Percentiles rank a stretch among this genome's conserved stretches.
Conservation (phyloP, 1,140 invertebrate genomes). For the Trichoplusia ni region DNA sequence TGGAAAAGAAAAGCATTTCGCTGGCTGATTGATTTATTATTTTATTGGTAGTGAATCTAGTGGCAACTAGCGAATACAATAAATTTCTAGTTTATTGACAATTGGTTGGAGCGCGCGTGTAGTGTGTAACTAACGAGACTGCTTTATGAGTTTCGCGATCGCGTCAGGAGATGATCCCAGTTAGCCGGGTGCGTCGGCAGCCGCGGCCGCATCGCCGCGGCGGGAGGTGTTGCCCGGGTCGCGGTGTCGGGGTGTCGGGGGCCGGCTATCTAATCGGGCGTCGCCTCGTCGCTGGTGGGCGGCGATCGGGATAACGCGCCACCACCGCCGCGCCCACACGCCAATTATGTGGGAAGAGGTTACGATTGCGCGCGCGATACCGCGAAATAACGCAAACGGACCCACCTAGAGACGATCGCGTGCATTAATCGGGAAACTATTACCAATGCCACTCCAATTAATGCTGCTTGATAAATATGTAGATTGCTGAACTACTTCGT, state of each 20-base stretch:
- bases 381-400: slow-evolving; percentile 61
- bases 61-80: slow-evolving; percentile 3
- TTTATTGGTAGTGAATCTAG: slow-evolving; percentile 4
- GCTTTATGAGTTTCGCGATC: slow-evolving; percentile 32
- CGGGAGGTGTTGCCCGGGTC: slow-evolving; percentile 55
- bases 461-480: slow-evolving; percentile 46
- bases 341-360: slow-evolving; percentile 79
- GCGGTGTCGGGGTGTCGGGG: slow-evolving; percentile 54
- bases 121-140: slow-evolving; percentile 28
- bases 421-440: slow-evolving; percentile 65
- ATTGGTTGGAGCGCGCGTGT: background rate
- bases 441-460: slow-evolving; percentile 61
- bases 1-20: background rate
- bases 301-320: slow-evolving; percentile 71
- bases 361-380: slow-evolving; percentile 70
- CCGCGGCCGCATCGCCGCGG: slow-evolving; percentile 12
- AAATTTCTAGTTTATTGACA: slow-evolving; percentile 15
- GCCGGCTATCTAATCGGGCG: slow-evolving; percentile 72
- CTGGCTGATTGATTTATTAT: slow-evolving; percentile 6
- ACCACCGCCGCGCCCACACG: slow-evolving; percentile 71
- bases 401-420: slow-evolving; percentile 56
- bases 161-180: slow-evolving; percentile 38
- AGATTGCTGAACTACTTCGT: slow-evolving; percentile 20
- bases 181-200: slow-evolving; percentile 33
- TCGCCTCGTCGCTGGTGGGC: slow-evolving; percentile 71